phyloP scores from a whole-genome alignment of 2,888 invertebrate species.

The Dascillus cervinus region DNA sequence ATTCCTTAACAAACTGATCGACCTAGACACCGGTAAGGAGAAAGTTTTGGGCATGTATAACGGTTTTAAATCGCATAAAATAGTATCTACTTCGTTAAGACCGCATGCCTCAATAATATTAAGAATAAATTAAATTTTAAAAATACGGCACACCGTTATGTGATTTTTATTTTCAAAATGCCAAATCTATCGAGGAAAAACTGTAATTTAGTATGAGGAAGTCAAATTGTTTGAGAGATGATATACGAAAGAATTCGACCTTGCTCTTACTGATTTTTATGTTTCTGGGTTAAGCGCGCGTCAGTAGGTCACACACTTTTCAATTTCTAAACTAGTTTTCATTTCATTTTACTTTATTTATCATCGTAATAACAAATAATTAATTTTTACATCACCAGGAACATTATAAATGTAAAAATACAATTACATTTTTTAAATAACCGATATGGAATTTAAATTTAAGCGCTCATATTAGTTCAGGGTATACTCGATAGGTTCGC shows the following conservation, averaged over 20 bases:
- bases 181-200: too few relatives aligned
- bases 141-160: too few relatives aligned
- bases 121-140: too few relatives aligned
- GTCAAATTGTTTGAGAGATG: background rate
- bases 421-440: too few relatives aligned
- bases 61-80: slow-evolving; percentile 14
- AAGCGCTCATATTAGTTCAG: too few relatives aligned
- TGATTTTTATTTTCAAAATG: too few relatives aligned
- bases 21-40: slow-evolving; percentile 15
- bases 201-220: too few relatives aligned
- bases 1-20: too few relatives aligned
- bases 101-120: too few relatives aligned
- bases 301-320: slow-evolving; percentile 27
- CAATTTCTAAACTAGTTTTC: slow-evolving; percentile 36
- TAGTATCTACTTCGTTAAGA: too few relatives aligned
- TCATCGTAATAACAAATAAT: slow-evolving; percentile 2
- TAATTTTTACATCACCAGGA: background rate
- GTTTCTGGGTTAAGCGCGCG: slow-evolving; percentile 22
- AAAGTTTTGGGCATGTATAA: slow-evolving; percentile 19
- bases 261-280: slow-evolving; percentile 15
- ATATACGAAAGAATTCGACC: slow-evolving; percentile 10
- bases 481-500: too few relatives aligned
- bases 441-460: too few relatives aligned
- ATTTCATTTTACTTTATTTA: slow-evolving; percentile 26
- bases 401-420: background rate